Percentiles rank a stretch among this genome's conserved stretches.
Evolutionary conservation across 2,113 vertebrate genomes (phyloP).

Genomic region (Podocnemis expansa): DNA sequence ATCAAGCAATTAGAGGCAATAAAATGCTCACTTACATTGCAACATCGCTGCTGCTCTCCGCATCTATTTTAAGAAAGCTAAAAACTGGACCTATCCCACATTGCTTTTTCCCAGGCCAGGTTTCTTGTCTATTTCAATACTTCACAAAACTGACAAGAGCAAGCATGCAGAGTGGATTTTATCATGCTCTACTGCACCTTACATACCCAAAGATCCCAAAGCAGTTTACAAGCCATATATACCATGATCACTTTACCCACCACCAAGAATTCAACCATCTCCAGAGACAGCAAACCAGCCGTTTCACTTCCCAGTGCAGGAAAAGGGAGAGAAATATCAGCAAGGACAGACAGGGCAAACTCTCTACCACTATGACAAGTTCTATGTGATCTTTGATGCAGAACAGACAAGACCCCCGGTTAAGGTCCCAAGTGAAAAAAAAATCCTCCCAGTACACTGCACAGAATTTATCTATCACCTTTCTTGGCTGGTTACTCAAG

Average conservation of each 20-base stretch:
- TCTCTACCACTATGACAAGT: fast-evolving
- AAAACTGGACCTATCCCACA: neutral
- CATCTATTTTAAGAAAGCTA: neutral
- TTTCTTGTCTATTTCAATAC: neutral
- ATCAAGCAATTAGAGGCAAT: neutral
- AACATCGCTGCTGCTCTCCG: neutral
- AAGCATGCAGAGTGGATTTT: fast-evolving
- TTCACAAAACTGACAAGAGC: neutral
- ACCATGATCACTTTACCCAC: fast-evolving
- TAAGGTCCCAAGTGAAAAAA: neutral
- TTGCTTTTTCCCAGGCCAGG: neutral
- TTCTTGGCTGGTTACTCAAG: fast-evolving
- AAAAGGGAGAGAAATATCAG: neutral
- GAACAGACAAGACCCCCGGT: neutral
- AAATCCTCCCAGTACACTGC: fast-evolving
- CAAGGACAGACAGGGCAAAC: neutral
- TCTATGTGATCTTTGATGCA: neutral
- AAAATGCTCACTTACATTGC: neutral
- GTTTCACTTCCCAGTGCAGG: neutral
- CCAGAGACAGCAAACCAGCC: fast-evolving
- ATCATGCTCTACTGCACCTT: neutral
- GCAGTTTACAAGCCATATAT: neutral
- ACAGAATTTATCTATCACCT: neutral
- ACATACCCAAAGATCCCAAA: fast-evolving
- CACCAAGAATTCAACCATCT: fast-evolving